Percentiles rank a stretch among this genome's conserved stretches.
Evolutionary conservation across 2,113 vertebrate genomes (phyloP).

Genomic region (Ciconia maguari): DNA sequence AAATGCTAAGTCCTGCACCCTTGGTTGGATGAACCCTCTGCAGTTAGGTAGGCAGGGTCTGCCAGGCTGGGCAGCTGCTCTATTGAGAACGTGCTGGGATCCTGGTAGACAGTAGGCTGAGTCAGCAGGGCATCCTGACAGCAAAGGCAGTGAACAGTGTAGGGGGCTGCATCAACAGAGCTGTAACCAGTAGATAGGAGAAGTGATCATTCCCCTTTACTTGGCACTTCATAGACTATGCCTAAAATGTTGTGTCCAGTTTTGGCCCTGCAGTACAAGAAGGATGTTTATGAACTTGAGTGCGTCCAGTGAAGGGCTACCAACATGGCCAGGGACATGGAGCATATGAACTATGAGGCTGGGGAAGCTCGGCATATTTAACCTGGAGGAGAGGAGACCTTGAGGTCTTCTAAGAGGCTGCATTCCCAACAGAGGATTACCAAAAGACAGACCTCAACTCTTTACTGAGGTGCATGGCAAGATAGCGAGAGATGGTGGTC

Average conservation of each 20-base stretch:
- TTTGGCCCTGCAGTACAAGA: not conserved
- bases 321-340: not conserved
- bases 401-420: not conserved
- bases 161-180: not conserved
- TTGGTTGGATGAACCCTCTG: not conserved
- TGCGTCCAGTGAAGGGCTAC: not conserved
- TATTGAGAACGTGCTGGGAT: not conserved
- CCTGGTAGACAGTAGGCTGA: not conserved
- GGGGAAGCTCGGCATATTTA: not conserved
- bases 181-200: not conserved
- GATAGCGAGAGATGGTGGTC: not conserved
- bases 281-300: not conserved
- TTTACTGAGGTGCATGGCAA: not conserved
- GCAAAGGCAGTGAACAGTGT: not conserved
- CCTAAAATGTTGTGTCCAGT: not conserved
- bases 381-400: not conserved
- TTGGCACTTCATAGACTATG: not conserved
- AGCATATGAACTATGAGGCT: rapidly evolving
- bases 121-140: not conserved
- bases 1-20: not conserved
- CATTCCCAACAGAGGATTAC: not conserved
- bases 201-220: not conserved
- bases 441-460: not conserved
- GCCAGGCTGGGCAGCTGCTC: not conserved
- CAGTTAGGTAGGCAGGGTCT: not conserved